Conservation (phyloP, 92 coral and sea anemone genomes). For the Porites rus region DNA sequence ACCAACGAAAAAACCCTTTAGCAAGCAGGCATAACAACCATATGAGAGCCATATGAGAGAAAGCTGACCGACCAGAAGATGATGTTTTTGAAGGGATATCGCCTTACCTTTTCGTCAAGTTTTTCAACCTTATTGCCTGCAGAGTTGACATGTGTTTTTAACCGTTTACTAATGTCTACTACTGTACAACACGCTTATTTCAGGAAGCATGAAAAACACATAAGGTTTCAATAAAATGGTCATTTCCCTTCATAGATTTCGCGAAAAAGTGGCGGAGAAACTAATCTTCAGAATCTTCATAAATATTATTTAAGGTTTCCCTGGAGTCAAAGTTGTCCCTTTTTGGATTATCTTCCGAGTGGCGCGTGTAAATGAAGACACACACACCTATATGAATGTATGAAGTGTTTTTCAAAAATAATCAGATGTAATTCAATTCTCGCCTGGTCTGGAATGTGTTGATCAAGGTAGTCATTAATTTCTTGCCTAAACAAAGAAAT, state of each 20-base stretch:
- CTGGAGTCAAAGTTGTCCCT: too few species aligned
- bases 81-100: too few species aligned
- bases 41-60: too few species aligned
- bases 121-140: background rate
- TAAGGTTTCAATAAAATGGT: background rate
- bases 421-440: conserved; percentile 31
- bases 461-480: conserved; percentile 33
- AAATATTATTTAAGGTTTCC: too few species aligned
- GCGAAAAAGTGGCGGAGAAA: background rate
- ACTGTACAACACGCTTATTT: too few species aligned
- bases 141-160: background rate
- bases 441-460: conserved; percentile 17
- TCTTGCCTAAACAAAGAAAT: conserved; percentile 42
- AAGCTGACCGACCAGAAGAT: too few species aligned
- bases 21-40: too few species aligned
- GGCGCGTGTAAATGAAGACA: too few species aligned
- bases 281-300: background rate
- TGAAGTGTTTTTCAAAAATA: background rate
- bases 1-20: too few species aligned
- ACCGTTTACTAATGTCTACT: too few species aligned
- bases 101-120: background rate
- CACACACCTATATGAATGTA: too few species aligned
- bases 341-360: too few species aligned
- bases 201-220: background rate
- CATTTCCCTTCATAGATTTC: background rate